These are phyloP conservation scores for Promerops cafer DNA, from an alignment of 2,113 vertebrate species.

Conservation along the genomic window DNA sequence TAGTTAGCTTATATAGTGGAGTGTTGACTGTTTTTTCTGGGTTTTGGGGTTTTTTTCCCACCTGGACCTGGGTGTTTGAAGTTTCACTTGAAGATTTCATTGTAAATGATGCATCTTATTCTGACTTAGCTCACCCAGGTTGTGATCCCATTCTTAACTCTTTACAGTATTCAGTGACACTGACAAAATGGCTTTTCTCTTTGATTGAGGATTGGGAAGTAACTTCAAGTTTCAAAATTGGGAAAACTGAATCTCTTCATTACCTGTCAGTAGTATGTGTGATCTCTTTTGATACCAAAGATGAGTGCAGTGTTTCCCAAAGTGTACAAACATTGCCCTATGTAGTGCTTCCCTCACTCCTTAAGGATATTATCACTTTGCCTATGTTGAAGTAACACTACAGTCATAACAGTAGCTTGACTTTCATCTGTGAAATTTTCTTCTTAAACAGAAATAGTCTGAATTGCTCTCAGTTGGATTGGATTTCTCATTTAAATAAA, in stretches of 20 bases:
- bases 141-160: slow-evolving; percentile 15
- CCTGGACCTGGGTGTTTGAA: neutral
- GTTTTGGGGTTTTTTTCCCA: neutral
- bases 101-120: neutral
- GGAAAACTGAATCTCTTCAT: neutral
- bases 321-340: neutral
- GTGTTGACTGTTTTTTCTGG: neutral
- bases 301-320: neutral
- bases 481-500: neutral
- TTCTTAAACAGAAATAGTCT: neutral
- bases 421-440: neutral
- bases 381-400: neutral
- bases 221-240: neutral
- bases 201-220: neutral
- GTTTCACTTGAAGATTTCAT: neutral
- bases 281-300: neutral
- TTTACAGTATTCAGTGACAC: neutral
- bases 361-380: slow-evolving; percentile 22
- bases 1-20: neutral
- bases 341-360: neutral
- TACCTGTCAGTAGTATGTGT: neutral
- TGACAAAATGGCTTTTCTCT: neutral
- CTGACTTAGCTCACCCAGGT: neutral
- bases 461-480: neutral
- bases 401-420: neutral